These are phyloP conservation scores for Torymus texanus DNA, from an alignment of 2,888 invertebrate genomes.

Conservation along the genomic window DNA sequence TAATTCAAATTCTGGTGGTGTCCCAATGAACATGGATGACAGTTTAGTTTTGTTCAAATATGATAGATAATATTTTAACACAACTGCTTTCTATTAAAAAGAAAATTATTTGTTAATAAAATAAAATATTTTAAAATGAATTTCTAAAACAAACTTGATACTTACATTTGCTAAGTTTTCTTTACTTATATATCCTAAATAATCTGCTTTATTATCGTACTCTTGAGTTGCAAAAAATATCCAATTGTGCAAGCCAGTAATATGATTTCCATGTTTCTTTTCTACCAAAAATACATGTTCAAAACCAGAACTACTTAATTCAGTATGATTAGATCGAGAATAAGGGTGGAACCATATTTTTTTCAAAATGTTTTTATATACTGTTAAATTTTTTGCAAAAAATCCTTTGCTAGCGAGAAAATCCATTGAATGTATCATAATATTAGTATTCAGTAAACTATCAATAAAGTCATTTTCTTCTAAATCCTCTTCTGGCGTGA, in stretches of 20 bases:
- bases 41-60: constrained; percentile 72
- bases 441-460: constrained; percentile 55
- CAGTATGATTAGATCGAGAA: constrained; percentile 66
- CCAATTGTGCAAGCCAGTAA: constrained; percentile 80
- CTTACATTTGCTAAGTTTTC: constrained; percentile 67
- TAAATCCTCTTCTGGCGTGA: constrained; percentile 55
- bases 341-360: constrained; percentile 75
- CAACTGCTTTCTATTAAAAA: constrained; percentile 68
- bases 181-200: constrained; percentile 72
- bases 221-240: constrained; percentile 77
- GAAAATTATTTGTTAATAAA: constrained; percentile 26
- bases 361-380: constrained; percentile 64
- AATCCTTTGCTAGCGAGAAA: constrained; percentile 61
- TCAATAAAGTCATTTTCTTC: constrained; percentile 62
- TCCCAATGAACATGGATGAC: constrained; percentile 75
- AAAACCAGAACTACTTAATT: constrained; percentile 78
- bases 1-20: constrained; percentile 79
- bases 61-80: constrained; percentile 70
- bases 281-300: constrained; percentile 81
- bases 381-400: constrained; percentile 58
- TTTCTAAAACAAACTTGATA: constrained; percentile 15
- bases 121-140: background rate
- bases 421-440: constrained; percentile 58
- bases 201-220: constrained; percentile 71
- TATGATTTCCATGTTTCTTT: constrained; percentile 72